phyloP scores from a whole-genome alignment of 1,140 invertebrate genomes.

The Hylaeus volcanicus region DNA sequence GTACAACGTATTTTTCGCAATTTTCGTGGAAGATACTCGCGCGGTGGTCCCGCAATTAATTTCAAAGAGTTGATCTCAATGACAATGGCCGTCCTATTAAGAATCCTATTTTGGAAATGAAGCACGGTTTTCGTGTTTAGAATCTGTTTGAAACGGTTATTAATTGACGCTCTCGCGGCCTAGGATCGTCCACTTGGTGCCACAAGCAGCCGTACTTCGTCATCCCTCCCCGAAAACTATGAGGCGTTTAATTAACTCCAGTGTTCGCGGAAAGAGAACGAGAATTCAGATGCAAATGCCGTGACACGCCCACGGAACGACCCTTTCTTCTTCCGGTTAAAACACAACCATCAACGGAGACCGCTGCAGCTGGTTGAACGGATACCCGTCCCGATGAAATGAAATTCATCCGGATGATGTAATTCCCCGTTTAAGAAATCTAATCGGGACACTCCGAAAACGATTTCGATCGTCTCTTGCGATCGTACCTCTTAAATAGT shows the following conservation, averaged over 20 bases:
- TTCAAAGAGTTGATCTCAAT: no score
- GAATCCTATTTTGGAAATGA: background rate
- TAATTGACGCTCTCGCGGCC: slow-evolving; percentile 64
- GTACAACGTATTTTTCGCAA: background rate
- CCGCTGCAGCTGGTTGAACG: background rate
- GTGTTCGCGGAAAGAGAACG: slow-evolving; percentile 52
- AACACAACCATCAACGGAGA: slow-evolving; percentile 44
- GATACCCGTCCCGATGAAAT: slow-evolving; percentile 23
- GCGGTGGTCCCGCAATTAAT: background rate
- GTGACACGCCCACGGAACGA: slow-evolving; percentile 54
- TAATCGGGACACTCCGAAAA: background rate
- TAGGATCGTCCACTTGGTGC: slow-evolving; percentile 71
- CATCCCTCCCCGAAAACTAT: slow-evolving; percentile 71
- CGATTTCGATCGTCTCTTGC: background rate
- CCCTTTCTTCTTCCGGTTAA: slow-evolving; percentile 58
- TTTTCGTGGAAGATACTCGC: no score
- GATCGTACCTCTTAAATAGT: no score
- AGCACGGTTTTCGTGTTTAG: slow-evolving; percentile 5
- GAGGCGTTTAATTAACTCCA: slow-evolving; percentile 76
- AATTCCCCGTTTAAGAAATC: slow-evolving; percentile 7
- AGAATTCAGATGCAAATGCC: slow-evolving; percentile 72
- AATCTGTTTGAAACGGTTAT: slow-evolving; percentile 61
- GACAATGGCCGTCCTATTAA: background rate
- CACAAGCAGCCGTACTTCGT: slow-evolving; percentile 62
- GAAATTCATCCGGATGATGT: slow-evolving; percentile 23